A percentile compares a stretch with the other conserved stretches of the same genome.
These are phyloP conservation scores for Lampris megalopsis DNA, from an alignment of 2,113 vertebrate species.

Conservation along the genomic window DNA sequence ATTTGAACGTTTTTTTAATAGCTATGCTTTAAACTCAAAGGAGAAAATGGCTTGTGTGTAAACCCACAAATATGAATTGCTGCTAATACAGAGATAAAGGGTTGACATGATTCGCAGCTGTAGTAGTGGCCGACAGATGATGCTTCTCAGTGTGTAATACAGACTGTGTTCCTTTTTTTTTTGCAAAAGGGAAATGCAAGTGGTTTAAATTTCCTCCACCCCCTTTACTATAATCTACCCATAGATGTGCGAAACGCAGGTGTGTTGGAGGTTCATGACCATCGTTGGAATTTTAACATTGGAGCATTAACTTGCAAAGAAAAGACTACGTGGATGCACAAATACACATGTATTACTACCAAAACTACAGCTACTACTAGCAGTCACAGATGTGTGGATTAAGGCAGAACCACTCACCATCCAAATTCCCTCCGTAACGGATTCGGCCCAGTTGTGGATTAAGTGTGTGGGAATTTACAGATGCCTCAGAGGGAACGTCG, in stretches of 20 bases:
- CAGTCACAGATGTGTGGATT: slow-evolving; percentile 38
- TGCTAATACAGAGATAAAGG: neutral
- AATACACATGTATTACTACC: neutral
- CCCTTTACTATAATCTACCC: too few species aligned
- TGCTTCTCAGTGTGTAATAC: neutral
- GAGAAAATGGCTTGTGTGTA: neutral
- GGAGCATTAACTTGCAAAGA: too few species aligned
- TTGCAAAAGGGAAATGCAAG: too few species aligned
- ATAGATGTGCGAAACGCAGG: too few species aligned
- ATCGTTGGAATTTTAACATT: too few species aligned
- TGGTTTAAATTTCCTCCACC: too few species aligned
- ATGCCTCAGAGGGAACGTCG: neutral
- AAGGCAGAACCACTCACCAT: slow-evolving; percentile 53
- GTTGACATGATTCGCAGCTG: slow-evolving; percentile 16
- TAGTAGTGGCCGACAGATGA: slow-evolving; percentile 26
- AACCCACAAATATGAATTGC: too few species aligned
- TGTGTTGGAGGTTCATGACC: too few species aligned
- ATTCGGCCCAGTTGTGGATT: slow-evolving; percentile 27
- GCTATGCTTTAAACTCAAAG: neutral
- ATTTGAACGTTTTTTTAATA: neutral
- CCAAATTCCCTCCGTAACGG: neutral
- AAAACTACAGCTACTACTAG: neutral
- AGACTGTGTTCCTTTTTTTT: too few species aligned
- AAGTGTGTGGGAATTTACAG: neutral
- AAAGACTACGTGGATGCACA: neutral